Conservation (phyloP, 30 jellyfish, hydroid and myxozoan genomes). For the Aurelia sp. region DNA sequence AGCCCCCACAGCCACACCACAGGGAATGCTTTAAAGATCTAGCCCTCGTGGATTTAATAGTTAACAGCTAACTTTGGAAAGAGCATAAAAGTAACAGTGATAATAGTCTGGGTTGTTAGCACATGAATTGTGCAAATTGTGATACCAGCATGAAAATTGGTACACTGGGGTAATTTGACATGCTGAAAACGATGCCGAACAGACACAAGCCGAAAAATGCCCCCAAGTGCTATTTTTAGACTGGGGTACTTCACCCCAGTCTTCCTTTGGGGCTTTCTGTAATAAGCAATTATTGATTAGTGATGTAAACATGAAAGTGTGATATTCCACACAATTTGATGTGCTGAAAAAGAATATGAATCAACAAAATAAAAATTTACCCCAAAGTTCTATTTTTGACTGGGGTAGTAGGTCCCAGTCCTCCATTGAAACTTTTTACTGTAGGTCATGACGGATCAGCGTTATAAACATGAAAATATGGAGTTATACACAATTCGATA, state of each 20-base stretch:
- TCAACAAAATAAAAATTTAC: not conserved
- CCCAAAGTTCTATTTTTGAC: conserved; percentile 16
- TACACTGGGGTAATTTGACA: not conserved
- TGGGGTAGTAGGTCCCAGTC: conserved; percentile 17
- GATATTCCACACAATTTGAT: not conserved
- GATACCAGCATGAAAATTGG: conserved; percentile 21
- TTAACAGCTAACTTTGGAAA: too few species aligned
- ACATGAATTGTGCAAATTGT: not conserved
- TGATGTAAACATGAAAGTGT: not conserved
- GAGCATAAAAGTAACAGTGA: too few species aligned
- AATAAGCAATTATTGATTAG: too few species aligned
- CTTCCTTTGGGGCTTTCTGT: not conserved
- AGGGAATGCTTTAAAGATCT: too few species aligned
- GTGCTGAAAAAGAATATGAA: not conserved
- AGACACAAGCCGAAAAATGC: too few species aligned
- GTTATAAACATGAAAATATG: not conserved
- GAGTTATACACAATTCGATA: not conserved
- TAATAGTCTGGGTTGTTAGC: conserved; percentile 6
- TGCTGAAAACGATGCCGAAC: conserved; percentile 4
- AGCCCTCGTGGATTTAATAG: too few species aligned
- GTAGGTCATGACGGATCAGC: not conserved
- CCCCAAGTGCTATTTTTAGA: too few species aligned
- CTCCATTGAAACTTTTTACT: not conserved
- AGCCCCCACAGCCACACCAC: too few species aligned
- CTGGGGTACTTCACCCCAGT: conserved; percentile 1